phyloP scores from a whole-genome alignment of 2,888 invertebrate genomes.

The Cheilosia vulpina region DNA sequence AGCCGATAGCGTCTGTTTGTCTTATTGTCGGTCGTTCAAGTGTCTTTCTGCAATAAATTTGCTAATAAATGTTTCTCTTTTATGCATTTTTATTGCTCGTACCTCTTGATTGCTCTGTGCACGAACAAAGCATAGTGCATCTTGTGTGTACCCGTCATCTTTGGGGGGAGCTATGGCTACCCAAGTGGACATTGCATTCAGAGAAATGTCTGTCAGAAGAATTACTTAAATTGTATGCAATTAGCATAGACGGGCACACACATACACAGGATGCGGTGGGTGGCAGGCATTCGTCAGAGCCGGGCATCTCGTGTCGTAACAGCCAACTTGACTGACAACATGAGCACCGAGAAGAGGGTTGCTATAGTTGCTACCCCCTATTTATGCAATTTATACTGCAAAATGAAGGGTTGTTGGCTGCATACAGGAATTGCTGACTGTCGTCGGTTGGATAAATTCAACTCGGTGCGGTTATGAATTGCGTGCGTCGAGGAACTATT shows the following conservation, averaged over 20 bases:
- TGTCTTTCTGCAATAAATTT: conserved; percentile 63
- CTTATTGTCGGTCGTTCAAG: conserved; percentile 58
- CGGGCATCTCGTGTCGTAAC: conserved; percentile 13
- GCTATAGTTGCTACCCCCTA: conserved; percentile 22
- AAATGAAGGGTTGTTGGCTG: conserved; percentile 30
- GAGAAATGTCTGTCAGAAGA: conserved; percentile 61
- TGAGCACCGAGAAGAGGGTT: not conserved
- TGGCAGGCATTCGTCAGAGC: not conserved
- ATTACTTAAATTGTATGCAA: conserved; percentile 72
- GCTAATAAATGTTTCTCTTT: conserved; percentile 71
- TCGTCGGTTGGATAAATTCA: not conserved
- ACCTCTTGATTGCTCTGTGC: conserved; percentile 4
- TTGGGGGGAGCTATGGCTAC: not conserved
- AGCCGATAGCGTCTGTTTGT: conserved; percentile 57
- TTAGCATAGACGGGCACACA: conserved; percentile 52
- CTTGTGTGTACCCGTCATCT: not conserved
- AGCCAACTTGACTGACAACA: conserved; percentile 32
- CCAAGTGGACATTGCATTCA: conserved; percentile 14
- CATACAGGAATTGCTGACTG: conserved; percentile 49
- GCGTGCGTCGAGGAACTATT: conserved; percentile 61
- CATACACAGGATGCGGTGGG: conserved; percentile 28
- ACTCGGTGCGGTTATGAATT: conserved; percentile 35
- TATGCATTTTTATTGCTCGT: conserved; percentile 54
- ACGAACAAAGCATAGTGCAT: not conserved
- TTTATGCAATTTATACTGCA: conserved; percentile 33